phyloP scores from a whole-genome alignment of 2,113 vertebrate species.

The Sturnira hondurensis region DNA sequence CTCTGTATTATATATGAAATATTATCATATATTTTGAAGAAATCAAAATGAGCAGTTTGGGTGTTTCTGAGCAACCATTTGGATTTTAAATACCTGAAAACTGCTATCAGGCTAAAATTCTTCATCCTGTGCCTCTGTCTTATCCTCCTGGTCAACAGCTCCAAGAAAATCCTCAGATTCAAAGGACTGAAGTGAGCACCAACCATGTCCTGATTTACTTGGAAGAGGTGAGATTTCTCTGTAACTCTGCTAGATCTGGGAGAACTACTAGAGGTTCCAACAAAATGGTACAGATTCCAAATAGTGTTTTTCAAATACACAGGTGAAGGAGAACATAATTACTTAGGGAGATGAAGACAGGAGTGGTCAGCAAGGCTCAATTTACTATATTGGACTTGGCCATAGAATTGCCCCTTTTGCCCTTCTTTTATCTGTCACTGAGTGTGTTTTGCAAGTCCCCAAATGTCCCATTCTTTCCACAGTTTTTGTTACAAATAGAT shows the following conservation, averaged over 20 bases:
- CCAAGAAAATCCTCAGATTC: neutral
- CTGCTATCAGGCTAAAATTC: neutral
- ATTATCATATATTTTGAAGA: neutral
- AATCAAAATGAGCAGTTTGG: neutral
- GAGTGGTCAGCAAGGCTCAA: neutral
- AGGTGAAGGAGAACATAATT: neutral
- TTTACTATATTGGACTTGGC: neutral
- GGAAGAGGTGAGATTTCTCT: conserved; percentile 54
- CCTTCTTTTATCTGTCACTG: neutral
- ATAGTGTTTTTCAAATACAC: neutral
- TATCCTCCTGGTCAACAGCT: conserved; percentile 44
- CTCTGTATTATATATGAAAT: neutral
- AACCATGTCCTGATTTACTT: conserved; percentile 65
- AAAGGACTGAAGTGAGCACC: conserved; percentile 56
- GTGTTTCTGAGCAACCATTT: neutral
- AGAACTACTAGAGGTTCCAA: neutral
- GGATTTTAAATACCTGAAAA: neutral
- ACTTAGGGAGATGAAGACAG: neutral
- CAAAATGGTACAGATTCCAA: neutral
- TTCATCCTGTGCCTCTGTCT: neutral
- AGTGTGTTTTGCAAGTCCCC: neutral
- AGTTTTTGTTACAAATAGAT: neutral
- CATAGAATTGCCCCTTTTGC: neutral
- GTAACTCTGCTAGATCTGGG: neutral
- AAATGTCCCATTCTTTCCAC: neutral